phyloP scores from a whole-genome alignment of 2,113 vertebrate genomes.

The Austrofundulus limnaeus region DNA sequence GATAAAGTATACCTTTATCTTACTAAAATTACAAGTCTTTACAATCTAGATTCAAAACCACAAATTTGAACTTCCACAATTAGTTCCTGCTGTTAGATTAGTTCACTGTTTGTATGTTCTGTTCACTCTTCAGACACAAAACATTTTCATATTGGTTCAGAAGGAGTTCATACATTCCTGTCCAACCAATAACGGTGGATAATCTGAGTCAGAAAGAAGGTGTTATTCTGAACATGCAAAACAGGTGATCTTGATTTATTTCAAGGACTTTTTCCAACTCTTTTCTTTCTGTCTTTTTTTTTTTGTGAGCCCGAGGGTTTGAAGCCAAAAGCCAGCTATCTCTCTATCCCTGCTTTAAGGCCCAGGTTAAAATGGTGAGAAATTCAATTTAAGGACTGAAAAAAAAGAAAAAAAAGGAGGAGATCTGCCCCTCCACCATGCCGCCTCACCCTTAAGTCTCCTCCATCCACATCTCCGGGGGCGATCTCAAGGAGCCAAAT shows the following conservation, averaged over 20 bases:
- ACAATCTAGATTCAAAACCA: too few species aligned
- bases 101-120: slow-evolving; percentile 62
- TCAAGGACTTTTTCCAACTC: slow-evolving; percentile 56
- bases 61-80: slow-evolving; percentile 20
- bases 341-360: slow-evolving; percentile 83
- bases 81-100: slow-evolving; percentile 46
- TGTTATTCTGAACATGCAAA: slow-evolving; percentile 85
- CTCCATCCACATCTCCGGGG: slow-evolving; percentile 89
- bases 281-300: slow-evolving; percentile 32
- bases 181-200: slow-evolving; percentile 70
- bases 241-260: slow-evolving; percentile 93
- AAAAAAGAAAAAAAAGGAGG: slow-evolving; percentile 15
- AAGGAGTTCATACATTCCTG: slow-evolving; percentile 80
- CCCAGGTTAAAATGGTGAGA: slow-evolving; percentile 90
- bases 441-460: slow-evolving; percentile 57
- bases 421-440: slow-evolving; percentile 61
- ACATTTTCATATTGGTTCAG: slow-evolving; percentile 78
- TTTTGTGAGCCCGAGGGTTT: slow-evolving; percentile 79
- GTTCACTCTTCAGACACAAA: slow-evolving; percentile 65
- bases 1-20: too few species aligned
- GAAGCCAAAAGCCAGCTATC: slow-evolving; percentile 70
- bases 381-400: slow-evolving; percentile 89
- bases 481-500: slow-evolving; percentile 91
- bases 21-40: too few species aligned
- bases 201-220: slow-evolving; percentile 78